Evolutionary conservation across 1,140 invertebrate species (phyloP), one percentile per base, ranked within the genome.

Genomic region (Lasaia peninsularis): DNA sequence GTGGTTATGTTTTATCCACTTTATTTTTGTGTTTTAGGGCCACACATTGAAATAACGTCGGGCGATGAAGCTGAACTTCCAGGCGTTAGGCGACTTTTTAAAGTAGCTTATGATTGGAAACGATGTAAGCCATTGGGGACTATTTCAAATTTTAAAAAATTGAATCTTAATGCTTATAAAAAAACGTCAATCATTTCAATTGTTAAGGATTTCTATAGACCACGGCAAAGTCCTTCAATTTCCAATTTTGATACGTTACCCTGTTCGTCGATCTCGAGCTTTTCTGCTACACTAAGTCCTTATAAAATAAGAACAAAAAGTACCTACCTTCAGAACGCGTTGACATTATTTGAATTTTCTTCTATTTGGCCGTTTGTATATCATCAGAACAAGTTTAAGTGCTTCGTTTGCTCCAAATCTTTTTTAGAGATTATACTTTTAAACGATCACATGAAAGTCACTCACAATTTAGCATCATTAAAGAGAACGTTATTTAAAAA

Each of bases 21-120:
- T 74, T 75, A 67, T 74, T 85, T 85, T 65, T 75, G 57, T 80
- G 82, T 88, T 88, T 71, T 88, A 88, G 85, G 85, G 66, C 50
- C 40, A 63, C 73, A 78, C 59, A 58, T 62, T 60, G 52, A 56
- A 52, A 56, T 67, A 61, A 37, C 59, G 34, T 65, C 65, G 65
- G 65, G 63, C 66, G 71, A 64, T 62, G 59, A 71, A 54, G 56
- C 58, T 56, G 62, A 91, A 52, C 91, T 65, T 90, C 92, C 5
- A 92, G 91, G 75, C 58, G 74, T 86, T 31, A 72, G 79, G 62
- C 85, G 83, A 37, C 65, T 88, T 49, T 88, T 88, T 65, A 83
- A 88, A 79, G 85, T 88, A 21, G 71, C 72, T 21, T 88, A 88
- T 63, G 85, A 88, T 75, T 69, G 78, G 51, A 78, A 58, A 44